Base-by-base conservation (phyloP, 2,888 invertebrate genomes). In the Acanthopleura granulata region DNA sequence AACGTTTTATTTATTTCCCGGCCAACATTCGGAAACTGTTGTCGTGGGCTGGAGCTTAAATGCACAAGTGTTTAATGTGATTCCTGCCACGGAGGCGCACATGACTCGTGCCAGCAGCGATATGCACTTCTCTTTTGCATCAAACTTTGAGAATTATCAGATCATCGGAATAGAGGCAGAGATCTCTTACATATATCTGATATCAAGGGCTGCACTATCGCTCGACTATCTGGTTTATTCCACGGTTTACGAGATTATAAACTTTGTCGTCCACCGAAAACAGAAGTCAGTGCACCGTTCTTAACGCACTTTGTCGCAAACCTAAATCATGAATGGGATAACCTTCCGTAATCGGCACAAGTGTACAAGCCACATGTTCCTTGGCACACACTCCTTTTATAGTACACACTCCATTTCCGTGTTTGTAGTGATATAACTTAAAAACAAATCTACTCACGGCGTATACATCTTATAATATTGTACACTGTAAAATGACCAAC, bases 181-280 rank as follows among this genome's bases (percentile, higher is more conserved):
- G 57, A 66, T 66, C 29, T 66, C 29, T 66, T 66, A 66, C 66
- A 27, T 66, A 66, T 66, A 66, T 66, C 66, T 66, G 25, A 66
- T 66, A 27, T 66, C 66, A 16, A 15, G 16, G 16, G 66, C 22
- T 66, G 25, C 16, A 25, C 25, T 66, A 66, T 66, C 66, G 29
- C 15, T 27, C 22, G 16, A 66, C 18, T 27, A 66, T 66, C 66
- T 66, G 25, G 22, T 27, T 66, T 66, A 66, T 27, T 16, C 66
- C 22, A 27, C 29, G 29, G 27, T 66, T 66, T 66, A 66, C 29
- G 66, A 27, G 27, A 27, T 27, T 22, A 66, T 66, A 66, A 66
- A 66, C 66, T 27, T 22, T 27, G 22, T 66, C 66, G 16, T 18
- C 57, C 57, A 57, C 57, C n/a, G 12, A 18, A n/a, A 18, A 22